Evolutionary conservation across 2,797 vertebrate genomes (phyloP).

Genomic region (Tauraco hartlaubi): DNA sequence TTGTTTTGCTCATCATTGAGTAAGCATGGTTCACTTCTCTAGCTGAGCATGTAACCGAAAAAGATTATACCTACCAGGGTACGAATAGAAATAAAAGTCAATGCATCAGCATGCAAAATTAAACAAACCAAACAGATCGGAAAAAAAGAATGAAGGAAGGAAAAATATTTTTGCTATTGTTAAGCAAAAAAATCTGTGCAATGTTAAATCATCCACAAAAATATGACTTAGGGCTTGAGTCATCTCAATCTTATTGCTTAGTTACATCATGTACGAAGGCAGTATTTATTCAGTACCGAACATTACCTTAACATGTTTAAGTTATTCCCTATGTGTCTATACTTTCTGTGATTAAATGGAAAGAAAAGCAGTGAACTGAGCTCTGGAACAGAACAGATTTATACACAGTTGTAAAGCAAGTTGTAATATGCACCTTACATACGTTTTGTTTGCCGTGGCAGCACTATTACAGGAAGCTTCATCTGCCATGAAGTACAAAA

Average conservation of each 20-base stretch:
- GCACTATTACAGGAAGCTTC: background rate
- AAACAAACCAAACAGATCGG: background rate
- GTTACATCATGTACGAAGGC: background rate
- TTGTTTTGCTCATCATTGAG: background rate
- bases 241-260: conserved; percentile 35
- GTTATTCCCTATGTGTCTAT: background rate
- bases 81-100: background rate
- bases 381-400: background rate
- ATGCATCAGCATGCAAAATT: background rate
- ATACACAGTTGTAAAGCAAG: background rate
- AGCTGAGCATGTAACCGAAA: background rate
- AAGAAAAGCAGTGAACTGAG: background rate
- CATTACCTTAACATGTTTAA: background rate
- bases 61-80: background rate
- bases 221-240: conserved; percentile 56
- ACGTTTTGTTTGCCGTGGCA: background rate
- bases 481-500: background rate
- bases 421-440: background rate
- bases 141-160: conserved; percentile 13
- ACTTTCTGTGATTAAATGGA: background rate
- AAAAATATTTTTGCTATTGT: conserved; percentile 8
- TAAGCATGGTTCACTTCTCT: background rate
- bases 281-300: conserved; percentile 5
- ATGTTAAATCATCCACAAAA: conserved; percentile 44
- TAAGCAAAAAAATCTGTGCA: conserved; percentile 53